These are phyloP conservation scores for Euproctis similis DNA, from an alignment of 2,888 invertebrate species.

Conservation along the genomic window DNA sequence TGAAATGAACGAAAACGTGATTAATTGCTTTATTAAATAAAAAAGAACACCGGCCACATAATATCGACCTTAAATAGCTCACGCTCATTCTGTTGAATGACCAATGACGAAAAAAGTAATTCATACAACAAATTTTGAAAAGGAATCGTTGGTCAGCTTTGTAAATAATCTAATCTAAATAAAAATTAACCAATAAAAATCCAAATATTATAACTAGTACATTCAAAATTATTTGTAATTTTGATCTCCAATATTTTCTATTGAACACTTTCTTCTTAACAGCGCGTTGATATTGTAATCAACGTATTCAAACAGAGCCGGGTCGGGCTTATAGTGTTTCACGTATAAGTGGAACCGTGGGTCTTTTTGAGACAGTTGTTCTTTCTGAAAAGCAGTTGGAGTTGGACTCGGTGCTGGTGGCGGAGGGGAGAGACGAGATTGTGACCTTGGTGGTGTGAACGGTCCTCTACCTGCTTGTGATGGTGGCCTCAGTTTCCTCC, in stretches of 20 bases:
- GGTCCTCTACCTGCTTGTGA: constrained; percentile 43
- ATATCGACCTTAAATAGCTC: too few species aligned
- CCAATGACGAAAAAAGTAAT: too few species aligned
- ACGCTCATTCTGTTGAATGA: too few species aligned
- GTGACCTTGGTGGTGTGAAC: constrained; percentile 33
- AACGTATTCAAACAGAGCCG: constrained; percentile 58
- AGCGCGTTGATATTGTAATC: constrained; percentile 58
- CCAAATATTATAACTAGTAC: too few species aligned
- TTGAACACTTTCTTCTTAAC: constrained; percentile 43
- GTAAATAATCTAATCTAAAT: not conserved
- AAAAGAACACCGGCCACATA: too few species aligned
- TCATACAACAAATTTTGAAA: too few species aligned
- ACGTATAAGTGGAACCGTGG: constrained; percentile 61
- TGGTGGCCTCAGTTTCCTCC: constrained; percentile 44
- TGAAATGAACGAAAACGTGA: constrained; percentile 21
- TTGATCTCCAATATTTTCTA: constrained; percentile 40
- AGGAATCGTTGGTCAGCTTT: too few species aligned
- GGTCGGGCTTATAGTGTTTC: constrained; percentile 57
- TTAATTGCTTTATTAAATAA: too few species aligned
- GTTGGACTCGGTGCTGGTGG: constrained; percentile 33
- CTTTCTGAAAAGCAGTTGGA: constrained; percentile 20
- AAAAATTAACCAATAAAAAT: constrained; percentile 3
- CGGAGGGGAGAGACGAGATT: constrained; percentile 9
- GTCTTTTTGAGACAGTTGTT: constrained; percentile 31
- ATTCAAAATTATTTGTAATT: constrained; percentile 7